A percentile compares a stretch with the other conserved stretches of the same genome.
Conservation (phyloP, 2,113 vertebrate species). For the Elanoides forficatus region DNA sequence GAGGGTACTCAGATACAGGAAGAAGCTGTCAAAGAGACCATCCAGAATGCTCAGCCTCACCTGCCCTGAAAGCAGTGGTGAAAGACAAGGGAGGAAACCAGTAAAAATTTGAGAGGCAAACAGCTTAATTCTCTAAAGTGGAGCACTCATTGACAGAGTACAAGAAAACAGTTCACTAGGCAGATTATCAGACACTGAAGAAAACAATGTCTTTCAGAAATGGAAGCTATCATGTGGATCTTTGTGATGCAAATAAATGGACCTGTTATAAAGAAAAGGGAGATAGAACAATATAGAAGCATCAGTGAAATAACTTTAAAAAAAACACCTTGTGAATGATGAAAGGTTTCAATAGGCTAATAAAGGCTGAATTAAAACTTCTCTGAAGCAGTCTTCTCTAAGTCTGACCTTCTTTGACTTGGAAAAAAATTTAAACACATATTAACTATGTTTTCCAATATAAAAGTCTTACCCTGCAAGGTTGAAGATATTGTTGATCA, state of each 20-base stretch:
- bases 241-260: neutral
- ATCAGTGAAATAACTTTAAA: neutral
- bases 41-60: neutral
- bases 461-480: constrained; percentile 81
- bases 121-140: neutral
- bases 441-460: neutral
- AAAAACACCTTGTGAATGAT: neutral
- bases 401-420: neutral
- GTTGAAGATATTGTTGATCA: constrained; percentile 90
- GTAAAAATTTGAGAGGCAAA: neutral
- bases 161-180: neutral
- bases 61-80: neutral
- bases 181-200: neutral
- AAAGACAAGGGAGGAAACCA: neutral
- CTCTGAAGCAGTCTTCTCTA: neutral
- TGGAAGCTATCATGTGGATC: neutral
- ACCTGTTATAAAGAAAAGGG: neutral
- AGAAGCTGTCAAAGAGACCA: neutral
- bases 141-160: neutral
- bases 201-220: neutral
- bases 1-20: neutral
- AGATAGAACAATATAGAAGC: neutral
- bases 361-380: neutral
- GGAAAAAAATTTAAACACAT: neutral
- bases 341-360: neutral